Conservation (phyloP, 1,140 invertebrate species). For the Venustaconcha ellipsiformis region DNA sequence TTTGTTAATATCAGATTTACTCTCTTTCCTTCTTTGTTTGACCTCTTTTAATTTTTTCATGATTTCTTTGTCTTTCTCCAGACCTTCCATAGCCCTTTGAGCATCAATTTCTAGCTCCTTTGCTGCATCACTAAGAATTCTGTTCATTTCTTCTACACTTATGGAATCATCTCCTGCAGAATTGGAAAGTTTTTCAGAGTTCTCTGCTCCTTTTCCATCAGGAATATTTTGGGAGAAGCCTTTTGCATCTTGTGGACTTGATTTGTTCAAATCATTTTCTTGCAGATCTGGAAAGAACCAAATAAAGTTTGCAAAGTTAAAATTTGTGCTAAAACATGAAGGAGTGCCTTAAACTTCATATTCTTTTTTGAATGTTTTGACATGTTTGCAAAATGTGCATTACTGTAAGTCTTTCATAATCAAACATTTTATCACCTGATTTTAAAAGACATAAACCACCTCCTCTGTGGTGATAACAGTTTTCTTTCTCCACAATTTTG, state of each 20-base stretch:
- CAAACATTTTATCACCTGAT: too few species aligned
- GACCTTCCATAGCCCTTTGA: slow-evolving; percentile 50
- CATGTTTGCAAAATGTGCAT: too few species aligned
- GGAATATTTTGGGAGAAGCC: slow-evolving; percentile 17
- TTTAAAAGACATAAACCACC: too few species aligned
- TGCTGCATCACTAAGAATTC: slow-evolving; percentile 52
- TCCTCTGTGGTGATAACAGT: too few species aligned
- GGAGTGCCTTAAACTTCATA: too few species aligned
- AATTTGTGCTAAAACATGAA: too few species aligned
- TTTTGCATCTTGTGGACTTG: slow-evolving; percentile 15
- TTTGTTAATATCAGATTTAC: slow-evolving; percentile 39
- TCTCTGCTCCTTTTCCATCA: slow-evolving; percentile 1
- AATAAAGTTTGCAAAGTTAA: too few species aligned
- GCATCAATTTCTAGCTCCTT: slow-evolving; percentile 59
- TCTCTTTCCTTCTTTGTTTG: slow-evolving; percentile 46
- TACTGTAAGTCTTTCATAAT: too few species aligned
- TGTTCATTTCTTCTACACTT: slow-evolving; percentile 54
- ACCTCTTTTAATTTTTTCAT: slow-evolving; percentile 53
- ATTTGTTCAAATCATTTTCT: slow-evolving; percentile 29
- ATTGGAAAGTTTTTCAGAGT: slow-evolving; percentile 34
- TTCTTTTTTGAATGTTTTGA: too few species aligned
- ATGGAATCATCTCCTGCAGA: slow-evolving; percentile 13
- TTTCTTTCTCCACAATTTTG: too few species aligned
- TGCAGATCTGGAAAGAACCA: not conserved
- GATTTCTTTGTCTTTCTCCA: slow-evolving; percentile 62